Evolutionary conservation across 2,113 vertebrate genomes (phyloP).

Genomic region (Takifugu bimaculatus): DNA sequence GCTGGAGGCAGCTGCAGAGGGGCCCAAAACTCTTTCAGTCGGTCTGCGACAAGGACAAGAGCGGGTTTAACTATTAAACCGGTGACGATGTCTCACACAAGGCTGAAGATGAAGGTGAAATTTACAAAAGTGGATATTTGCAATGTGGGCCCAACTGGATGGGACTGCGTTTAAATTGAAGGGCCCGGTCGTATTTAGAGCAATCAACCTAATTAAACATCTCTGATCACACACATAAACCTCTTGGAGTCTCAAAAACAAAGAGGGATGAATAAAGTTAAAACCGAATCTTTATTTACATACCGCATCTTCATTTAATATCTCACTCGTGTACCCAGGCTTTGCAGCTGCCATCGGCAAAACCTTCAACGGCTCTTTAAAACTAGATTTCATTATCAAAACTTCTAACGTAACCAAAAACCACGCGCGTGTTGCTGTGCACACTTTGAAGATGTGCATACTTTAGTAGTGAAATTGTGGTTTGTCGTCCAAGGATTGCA

Average conservation of each 20-base stretch:
- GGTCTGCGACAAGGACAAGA: too few species aligned
- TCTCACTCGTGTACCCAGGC: neutral
- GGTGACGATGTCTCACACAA: neutral
- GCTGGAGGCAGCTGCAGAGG: neutral
- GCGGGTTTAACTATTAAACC: neutral
- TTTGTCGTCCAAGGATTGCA: slow-evolving; percentile 25
- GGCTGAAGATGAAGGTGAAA: neutral
- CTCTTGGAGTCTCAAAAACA: neutral
- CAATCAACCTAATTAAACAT: neutral
- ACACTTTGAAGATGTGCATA: slow-evolving; percentile 17
- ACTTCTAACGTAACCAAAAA: slow-evolving; percentile 8
- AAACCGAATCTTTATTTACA: slow-evolving; percentile 2
- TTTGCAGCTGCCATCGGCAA: slow-evolving; percentile 8
- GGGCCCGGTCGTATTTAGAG: neutral
- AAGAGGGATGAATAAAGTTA: neutral
- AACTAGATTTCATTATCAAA: slow-evolving; percentile 4
- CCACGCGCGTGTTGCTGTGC: neutral
- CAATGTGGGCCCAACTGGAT: too few species aligned
- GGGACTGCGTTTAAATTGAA: neutral
- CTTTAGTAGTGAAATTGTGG: slow-evolving; percentile 14
- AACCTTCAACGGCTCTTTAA: slow-evolving; percentile 4
- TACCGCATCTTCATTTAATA: neutral
- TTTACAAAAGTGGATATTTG: too few species aligned
- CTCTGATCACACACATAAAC: neutral
- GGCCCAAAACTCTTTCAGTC: neutral